A percentile compares a stretch with the other conserved stretches of the same genome.
Conservation (phyloP, 2,888 invertebrate species). For the Aphodius granarius region DNA sequence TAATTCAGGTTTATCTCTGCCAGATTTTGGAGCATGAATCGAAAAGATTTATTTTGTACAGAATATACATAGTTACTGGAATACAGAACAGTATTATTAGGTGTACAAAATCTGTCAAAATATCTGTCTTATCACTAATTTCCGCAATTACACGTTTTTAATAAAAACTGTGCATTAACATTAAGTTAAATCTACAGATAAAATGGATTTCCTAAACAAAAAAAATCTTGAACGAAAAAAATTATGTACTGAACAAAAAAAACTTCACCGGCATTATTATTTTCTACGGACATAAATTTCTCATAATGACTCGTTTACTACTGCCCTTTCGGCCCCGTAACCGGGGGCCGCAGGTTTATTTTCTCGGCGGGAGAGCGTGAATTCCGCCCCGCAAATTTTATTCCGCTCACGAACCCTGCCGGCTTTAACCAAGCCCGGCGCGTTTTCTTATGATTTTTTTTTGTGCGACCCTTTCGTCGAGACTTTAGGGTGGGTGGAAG, state of each 20-base stretch:
- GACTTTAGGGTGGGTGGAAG: neutral
- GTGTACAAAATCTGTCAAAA: too few species aligned
- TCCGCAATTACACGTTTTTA: too few species aligned
- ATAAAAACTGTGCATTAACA: too few species aligned
- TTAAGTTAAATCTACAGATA: too few species aligned
- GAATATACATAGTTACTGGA: too few species aligned
- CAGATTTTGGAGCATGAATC: too few species aligned
- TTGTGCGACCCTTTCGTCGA: neutral
- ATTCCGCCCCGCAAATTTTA: neutral
- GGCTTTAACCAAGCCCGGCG: neutral
- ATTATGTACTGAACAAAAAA: too few species aligned
- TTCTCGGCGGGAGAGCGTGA: neutral
- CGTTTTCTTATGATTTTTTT: neutral
- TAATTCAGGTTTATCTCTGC: neutral
- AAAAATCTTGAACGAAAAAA: too few species aligned
- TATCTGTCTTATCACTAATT: too few species aligned
- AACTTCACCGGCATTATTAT: neutral
- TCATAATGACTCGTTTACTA: neutral
- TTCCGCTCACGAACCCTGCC: neutral
- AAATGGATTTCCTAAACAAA: too few species aligned
- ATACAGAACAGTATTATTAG: too few species aligned
- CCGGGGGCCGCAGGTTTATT: neutral
- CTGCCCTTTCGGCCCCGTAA: neutral
- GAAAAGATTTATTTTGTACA: too few species aligned
- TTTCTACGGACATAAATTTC: neutral